Base-by-base conservation (phyloP, 2,113 vertebrate genomes). In the Nanger granti region DNA sequence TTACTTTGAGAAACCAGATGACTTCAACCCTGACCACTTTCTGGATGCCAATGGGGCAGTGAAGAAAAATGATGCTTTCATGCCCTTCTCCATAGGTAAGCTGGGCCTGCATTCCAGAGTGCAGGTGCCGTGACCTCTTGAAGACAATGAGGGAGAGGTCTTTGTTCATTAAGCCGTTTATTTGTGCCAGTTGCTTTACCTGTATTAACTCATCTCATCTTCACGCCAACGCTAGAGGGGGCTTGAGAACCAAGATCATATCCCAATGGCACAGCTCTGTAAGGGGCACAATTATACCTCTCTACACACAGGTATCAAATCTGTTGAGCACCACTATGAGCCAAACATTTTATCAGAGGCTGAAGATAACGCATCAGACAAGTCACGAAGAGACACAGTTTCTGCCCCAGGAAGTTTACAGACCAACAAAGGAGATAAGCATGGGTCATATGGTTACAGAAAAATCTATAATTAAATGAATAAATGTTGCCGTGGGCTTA, bases 51-150 rank as follows among this genome's bases (percentile, higher is more conserved):
- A 8, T 7, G 98, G 98, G 24, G 83, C 55, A 3, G 86, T 99
- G 82, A 98, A 95, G 97, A 98, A 97, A 89, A 98, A 6, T 31
- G 94, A 98, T 0, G 98, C 98, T 10, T 98, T 98, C 60, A 93
- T 98, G 13, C 98, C 98, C 15, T 99, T 99, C 73, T 98, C 98
- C 1, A 24, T 47, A 52, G 98, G 97, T 98, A 85, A 97, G 96
- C 2, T 4, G n/a, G 14, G 4, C n/a, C 37, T 8, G 10, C 5
- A 26, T 34, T 20, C 41, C 29, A 57, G 54, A 73, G 22, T 37
- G 34, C 8, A 44, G 13, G 3, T 41, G 34, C 66, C 5, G 1
- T 3, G 3, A 49, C 14, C 54, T 57, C 20, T 5, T n/a, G 12
- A 17, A 55, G 12, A 91, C 47, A 52, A 44, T 44, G 3, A 44